Base-by-base conservation (phyloP, 2,797 vertebrate species). In the Syngnathus acus region DNA sequence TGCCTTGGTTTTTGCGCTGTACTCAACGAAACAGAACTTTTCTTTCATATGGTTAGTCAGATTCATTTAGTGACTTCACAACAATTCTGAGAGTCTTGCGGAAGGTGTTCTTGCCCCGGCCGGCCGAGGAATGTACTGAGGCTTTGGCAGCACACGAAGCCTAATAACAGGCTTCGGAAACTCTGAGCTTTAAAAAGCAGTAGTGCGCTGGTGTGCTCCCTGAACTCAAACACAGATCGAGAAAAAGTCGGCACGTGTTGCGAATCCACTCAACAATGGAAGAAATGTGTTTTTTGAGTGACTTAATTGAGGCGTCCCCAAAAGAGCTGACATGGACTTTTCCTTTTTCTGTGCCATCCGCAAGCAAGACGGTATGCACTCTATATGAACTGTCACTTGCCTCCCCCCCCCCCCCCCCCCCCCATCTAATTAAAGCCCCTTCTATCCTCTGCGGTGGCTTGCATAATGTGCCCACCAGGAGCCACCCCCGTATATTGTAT, bases 381-480 rank as follows among this genome's bases (percentile, higher is more conserved):
- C 19, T 69, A 80, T 72, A 76, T 90, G 89, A 89, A 88, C 88
- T 89, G 90, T 92, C 89, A 81, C 89, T 86, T 89, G 78, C n/a
- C n/a, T n/a, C n/a, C n/a, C n/a, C n/a, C n/a, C n/a, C n/a, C 26
- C 1, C 82, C 83, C 73, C 77, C 75, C 73, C 87, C 91, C 91
- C 91, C 67, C 83, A 88, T 91, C 92, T 94, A 94, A 94, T 94
- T 94, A 92, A 92, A 90, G 91, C 92, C 90, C 75, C 75, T 86
- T 86, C 88, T 90, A 92, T 89, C 90, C 92, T 86, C 90, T 91
- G 92, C 81, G 92, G 92, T 92, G 90, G 91, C 91, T 93, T 93
- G 91, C 93, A 92, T 94, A 94, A 95, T 93, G 89, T 88, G 91
- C 91, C 90, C 92, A 89, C 92, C 92, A 90, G 93, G 93, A 87